Evolutionary conservation across 2,888 invertebrate species (phyloP), one percentile per base, ranked within the genome.

Genomic region (Hemistola chrysoprasaria): DNA sequence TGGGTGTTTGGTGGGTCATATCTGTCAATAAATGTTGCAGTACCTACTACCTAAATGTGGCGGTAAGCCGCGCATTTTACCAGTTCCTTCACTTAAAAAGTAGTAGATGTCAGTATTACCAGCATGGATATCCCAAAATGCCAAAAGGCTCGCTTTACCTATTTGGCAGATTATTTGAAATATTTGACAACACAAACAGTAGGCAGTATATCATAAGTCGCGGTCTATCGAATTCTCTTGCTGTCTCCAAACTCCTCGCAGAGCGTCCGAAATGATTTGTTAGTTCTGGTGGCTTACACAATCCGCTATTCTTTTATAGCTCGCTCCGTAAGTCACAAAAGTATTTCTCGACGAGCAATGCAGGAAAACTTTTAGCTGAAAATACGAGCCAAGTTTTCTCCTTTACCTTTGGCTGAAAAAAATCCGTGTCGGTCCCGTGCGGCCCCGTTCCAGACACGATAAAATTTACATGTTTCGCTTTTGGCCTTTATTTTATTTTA

Each of bases 401-500:
- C 70, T 78, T 78, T 78, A 78, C 79, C 78, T 79, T 73, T 70
- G 64, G 65, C 56, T 70, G 68, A 59, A 76, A 83, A 83, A 86
- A 86, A 82, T 76, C 78, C 65, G 69, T 59, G 71, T 62, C 59
- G 53, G 64, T 72, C 78, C 75, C 74, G 59, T 26, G 53, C 66
- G 75, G 69, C 65, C 65, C 63, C 55, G 69, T 66, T 69, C 68
- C 74, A 78, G 83, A 79, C 78, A 69, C 81, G 80, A 82, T 85
- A 78, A 83, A 86, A 87, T 87, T 87, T 87, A 85, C 87, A 87
- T 87, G 83, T 83, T 84, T 82, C 79, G 71, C 74, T 78, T 78
- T 73, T 74, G 70, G 75, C 71, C 75, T 81, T 74, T 84, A 85
- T 83, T 87, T 87, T 85, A 80, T 83, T 86, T 83, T 84, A 83